These are phyloP conservation scores for Phenganax stokvisi DNA, from an alignment of 92 coral and sea anemone genomes.

Conservation along the genomic window DNA sequence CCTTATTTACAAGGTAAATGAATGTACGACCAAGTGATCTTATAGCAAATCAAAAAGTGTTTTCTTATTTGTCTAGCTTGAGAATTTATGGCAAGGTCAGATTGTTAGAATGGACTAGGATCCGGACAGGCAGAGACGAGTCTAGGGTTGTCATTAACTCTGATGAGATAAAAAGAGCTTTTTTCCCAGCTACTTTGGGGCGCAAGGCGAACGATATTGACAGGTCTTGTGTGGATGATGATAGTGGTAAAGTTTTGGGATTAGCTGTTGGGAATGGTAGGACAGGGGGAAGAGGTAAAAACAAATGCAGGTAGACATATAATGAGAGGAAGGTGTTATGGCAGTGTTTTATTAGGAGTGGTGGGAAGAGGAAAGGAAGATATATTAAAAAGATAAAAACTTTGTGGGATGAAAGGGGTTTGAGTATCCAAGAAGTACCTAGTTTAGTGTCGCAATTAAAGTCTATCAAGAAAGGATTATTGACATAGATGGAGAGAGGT, in stretches of 20 bases:
- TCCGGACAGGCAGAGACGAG: too few species aligned
- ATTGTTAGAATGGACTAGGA: too few species aligned
- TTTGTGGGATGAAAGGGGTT: slow-evolving; percentile 6
- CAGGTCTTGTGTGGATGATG: neutral
- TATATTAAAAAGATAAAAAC: neutral
- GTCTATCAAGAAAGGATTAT: neutral
- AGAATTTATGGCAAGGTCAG: too few species aligned
- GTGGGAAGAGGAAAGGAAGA: neutral
- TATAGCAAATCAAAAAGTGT: too few species aligned
- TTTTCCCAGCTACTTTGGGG: too few species aligned
- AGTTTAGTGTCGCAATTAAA: neutral
- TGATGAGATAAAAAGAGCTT: too few species aligned
- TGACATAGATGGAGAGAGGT: slow-evolving; percentile 3
- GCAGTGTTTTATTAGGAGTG: neutral
- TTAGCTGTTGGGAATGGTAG: neutral
- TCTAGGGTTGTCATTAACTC: too few species aligned
- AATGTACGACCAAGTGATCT: too few species aligned
- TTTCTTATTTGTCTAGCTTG: too few species aligned
- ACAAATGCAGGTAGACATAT: neutral
- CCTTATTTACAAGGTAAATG: too few species aligned
- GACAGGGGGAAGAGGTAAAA: neutral
- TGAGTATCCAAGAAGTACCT: neutral
- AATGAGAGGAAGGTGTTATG: slow-evolving; percentile 1
- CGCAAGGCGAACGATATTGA: neutral
- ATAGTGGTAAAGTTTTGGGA: neutral